Evolutionary conservation across 2,113 vertebrate species (phyloP), one percentile per base, ranked within the genome.

Genomic region (Melospiza melodia): DNA sequence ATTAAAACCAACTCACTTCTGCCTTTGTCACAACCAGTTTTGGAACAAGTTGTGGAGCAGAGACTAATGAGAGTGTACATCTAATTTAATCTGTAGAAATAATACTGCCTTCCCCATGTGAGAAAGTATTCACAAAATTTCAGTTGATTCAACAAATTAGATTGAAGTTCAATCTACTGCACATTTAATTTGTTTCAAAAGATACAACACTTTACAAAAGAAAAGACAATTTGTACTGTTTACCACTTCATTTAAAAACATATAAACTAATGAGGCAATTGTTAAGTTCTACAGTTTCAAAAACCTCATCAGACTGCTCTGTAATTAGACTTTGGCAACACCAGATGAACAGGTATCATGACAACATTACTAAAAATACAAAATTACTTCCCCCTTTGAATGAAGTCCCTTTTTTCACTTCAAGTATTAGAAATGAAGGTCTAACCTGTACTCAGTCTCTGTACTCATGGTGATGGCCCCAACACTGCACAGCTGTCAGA

Each of bases 231-330:
- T 84, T 69, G 71, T 35, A 31, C 6, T n/a, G 15, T 46, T 69
- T 17, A 83, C 12, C 3, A 30, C 22, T 83, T 58, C 5, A 37
- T 22, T 83, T 82, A 15, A 67, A 93, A 89, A 43, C 23, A 44
- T 24, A 52, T 23, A 65, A 81, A 63, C 31, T 54, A 77, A 59
- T 11, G 18, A 84, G 8, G 7, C 11, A 46, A 52, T 3, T 24
- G 14, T 35, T n/a, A 69, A 79, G 31, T 35, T 54, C 49, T 58
- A 31, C 0, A 0, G 12, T 65, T 72, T 52, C 23, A 57, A 77
- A 86, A 59, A 39, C 25, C 46, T 80, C 54, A 12, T 31, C 55
- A 84, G 18, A 62, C 39, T n/a, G 12, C 23, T 76, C 14, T 30
- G 22, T 28, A 68, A 69, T 76, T 48, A 30, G 55, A 35, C 59